Percentiles rank a stretch among this genome's conserved stretches.
These are phyloP conservation scores for Virgularia gustaviana DNA, from an alignment of 92 coral and sea anemone genomes.

Conservation along the genomic window DNA sequence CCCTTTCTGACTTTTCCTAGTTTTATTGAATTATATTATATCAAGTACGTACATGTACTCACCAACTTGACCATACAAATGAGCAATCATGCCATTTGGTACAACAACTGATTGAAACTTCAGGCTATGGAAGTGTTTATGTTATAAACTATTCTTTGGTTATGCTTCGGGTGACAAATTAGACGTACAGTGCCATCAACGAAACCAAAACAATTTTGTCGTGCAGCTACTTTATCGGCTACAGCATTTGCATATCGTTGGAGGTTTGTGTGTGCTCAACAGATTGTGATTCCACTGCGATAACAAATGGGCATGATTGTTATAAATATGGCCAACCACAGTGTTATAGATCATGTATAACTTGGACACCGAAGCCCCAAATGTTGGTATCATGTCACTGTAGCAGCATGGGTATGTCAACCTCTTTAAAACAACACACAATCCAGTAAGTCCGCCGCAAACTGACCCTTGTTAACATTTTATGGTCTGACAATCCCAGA, in stretches of 20 bases:
- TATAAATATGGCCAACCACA: conserved; percentile 3
- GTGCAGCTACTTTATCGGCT: conserved; percentile 17
- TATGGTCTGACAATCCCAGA: neutral
- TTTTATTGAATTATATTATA: neutral
- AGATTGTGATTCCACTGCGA: neutral
- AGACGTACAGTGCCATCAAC: too few relatives aligned
- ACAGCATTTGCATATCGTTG: conserved; percentile 9
- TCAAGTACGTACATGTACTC: neutral
- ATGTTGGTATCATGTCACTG: neutral
- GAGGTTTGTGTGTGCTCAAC: conserved; percentile 10
- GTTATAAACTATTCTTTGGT: conserved; percentile 8
- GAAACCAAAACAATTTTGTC: conserved; percentile 10
- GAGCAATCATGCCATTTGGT: conserved; percentile 14
- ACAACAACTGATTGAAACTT: conserved; percentile 2
- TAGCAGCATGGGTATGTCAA: conserved; percentile 14
- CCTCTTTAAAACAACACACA: neutral
- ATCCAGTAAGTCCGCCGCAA: neutral
- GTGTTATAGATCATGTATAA: conserved; percentile 6
- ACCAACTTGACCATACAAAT: conserved; percentile 8
- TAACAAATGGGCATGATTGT: neutral
- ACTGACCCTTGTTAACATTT: conserved; percentile 3
- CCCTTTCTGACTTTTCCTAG: neutral
- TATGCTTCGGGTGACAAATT: neutral
- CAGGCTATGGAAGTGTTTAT: conserved; percentile 9
- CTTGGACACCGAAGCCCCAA: conserved; percentile 3